These are phyloP conservation scores for Platichthys stellatus DNA, from an alignment of 2,113 vertebrate genomes.

Conservation along the genomic window DNA sequence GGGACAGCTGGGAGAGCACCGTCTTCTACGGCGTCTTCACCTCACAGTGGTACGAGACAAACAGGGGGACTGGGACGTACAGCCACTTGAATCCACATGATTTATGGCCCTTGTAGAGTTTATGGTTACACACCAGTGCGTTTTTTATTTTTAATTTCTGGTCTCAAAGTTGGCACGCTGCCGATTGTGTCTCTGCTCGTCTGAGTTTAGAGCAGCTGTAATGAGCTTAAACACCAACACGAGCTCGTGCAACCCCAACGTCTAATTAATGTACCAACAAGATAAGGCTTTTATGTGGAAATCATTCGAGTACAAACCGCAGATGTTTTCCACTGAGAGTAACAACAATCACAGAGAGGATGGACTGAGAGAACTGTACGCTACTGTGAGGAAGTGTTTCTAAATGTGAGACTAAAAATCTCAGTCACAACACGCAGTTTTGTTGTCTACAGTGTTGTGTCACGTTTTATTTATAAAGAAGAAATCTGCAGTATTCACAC, in stretches of 20 bases:
- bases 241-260: constrained; percentile 23
- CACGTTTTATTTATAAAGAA: background rate
- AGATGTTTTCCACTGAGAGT: constrained; percentile 34
- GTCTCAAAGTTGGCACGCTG: constrained; percentile 35
- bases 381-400: background rate
- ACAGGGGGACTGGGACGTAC: background rate
- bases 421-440: background rate
- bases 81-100: constrained; percentile 2
- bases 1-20: constrained; percentile 86
- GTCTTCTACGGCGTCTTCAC: constrained; percentile 97
- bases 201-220: constrained; percentile 56
- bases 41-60: constrained; percentile 90
- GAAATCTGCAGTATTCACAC: background rate
- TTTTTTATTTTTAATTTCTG: constrained; percentile 42
- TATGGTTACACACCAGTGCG: constrained; percentile 22
- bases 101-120: background rate
- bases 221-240: constrained; percentile 49
- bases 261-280: constrained; percentile 48
- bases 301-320: constrained; percentile 18
- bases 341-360: background rate
- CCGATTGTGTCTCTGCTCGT: constrained; percentile 26
- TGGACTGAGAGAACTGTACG: background rate
- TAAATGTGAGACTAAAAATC: background rate
- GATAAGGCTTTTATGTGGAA: constrained; percentile 47
- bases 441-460: background rate